Percentiles rank a stretch among this genome's conserved stretches.
Evolutionary conservation across 2,113 vertebrate species (phyloP).

Genomic region (Podiceps cristatus): DNA sequence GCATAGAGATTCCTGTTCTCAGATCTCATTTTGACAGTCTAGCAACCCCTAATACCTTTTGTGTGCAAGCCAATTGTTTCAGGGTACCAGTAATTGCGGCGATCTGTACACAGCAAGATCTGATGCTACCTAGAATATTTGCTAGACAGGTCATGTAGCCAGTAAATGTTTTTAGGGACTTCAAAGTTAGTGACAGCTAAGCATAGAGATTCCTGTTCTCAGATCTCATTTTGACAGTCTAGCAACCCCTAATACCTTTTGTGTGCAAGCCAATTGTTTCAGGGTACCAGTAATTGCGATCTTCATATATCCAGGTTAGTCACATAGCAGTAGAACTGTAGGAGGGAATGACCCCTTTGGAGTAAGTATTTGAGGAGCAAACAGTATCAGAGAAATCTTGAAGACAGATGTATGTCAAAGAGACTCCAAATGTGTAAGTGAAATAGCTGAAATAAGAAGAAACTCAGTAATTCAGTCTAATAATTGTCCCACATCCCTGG

Average conservation of each 20-base stretch:
- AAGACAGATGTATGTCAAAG: neutral
- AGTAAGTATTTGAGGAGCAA: neutral
- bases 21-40: neutral
- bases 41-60: neutral
- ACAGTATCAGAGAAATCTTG: neutral
- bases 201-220: neutral
- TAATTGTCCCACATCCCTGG: neutral
- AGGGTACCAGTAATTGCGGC: neutral
- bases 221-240: neutral
- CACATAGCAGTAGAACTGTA: neutral
- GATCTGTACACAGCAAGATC: neutral
- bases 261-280: neutral
- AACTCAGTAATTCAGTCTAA: neutral
- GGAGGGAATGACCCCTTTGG: neutral
- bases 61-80: neutral
- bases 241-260: neutral
- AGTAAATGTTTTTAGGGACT: neutral
- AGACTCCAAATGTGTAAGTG: neutral
- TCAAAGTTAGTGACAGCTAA: neutral
- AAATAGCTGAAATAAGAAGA: neutral
- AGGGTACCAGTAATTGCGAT: neutral
- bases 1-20: neutral
- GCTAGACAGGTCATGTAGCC: neutral
- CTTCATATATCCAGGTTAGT: neutral
- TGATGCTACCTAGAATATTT: neutral